Evolutionary conservation across 2,113 vertebrate genomes (phyloP), one percentile per base, ranked within the genome.

Genomic region (Cariama cristata): DNA sequence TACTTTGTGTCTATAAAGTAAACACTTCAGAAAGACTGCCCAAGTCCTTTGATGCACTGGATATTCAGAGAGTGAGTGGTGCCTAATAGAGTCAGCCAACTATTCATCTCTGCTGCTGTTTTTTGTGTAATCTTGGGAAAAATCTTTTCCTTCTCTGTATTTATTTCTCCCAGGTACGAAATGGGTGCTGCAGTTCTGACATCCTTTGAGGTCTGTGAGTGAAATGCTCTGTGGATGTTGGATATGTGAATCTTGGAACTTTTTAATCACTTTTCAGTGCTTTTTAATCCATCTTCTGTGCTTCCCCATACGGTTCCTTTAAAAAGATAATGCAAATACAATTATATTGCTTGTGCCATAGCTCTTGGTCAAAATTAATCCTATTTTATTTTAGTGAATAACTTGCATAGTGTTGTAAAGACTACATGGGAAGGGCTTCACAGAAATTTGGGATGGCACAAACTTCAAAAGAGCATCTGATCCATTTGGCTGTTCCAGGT

Each of bases 401-500:
- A 47, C 22, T 95, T 52, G 17, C 4, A 0, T 11, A 12, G 35
- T 47, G 26, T 47, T 23, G 50, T 35, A 63, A 63, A 81, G 53
- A 20, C 40, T 50, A 11, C 0, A 0, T 33, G 27, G 38, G 23
- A 66, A 45, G 13, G 47, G 35, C 63, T 59, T 67, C 42, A 47
- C 47, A 66, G n/a, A 55, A 79, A 49, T 13, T 15, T 58, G 53
- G 42, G 30, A 4, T 33, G 40, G 18, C 35, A 55, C 52, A 66
- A 81, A 11, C 23, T 22, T 35, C 14, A 60, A 62, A 67, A 86
- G 67, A 11, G 66, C 17, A 28, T 38, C 30, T 52, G 55, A 38
- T 81, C 62, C 18, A 10, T 40, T 53, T 42, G 16, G 19, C 45
- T 67, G 56, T 32, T 30, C n/a, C 10, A 14, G 32, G 52, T n/a